Evolutionary conservation across 2,113 vertebrate species (phyloP).

Genomic region (Physeter macrocephalus): DNA sequence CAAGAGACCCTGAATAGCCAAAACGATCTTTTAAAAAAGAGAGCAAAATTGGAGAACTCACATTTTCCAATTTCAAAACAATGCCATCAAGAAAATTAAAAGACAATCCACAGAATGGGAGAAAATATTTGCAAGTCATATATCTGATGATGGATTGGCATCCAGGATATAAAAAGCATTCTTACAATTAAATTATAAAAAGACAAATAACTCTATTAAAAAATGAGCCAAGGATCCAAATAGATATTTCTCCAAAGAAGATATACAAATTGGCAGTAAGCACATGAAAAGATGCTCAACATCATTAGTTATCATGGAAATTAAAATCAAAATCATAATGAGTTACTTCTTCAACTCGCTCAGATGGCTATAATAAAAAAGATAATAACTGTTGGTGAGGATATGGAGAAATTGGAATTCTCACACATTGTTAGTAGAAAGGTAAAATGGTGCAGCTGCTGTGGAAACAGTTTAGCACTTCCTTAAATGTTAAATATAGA

Average conservation of each 20-base stretch:
- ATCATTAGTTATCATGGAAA: neutral
- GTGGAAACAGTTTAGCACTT: neutral
- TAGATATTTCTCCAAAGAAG: constrained; percentile 4
- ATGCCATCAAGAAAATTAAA: neutral
- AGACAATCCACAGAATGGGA: neutral
- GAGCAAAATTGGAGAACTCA: neutral
- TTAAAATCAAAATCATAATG: neutral
- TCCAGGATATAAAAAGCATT: neutral
- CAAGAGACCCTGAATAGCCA: neutral
- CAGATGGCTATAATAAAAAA: neutral
- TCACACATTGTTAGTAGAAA: neutral
- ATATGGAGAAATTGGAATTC: neutral
- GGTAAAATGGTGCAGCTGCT: neutral
- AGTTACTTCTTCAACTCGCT: neutral
- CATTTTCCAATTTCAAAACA: neutral
- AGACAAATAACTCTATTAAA: neutral
- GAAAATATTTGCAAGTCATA: constrained; percentile 20
- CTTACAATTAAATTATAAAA: neutral
- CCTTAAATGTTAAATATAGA: neutral
- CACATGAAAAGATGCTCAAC: neutral
- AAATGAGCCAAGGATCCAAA: neutral
- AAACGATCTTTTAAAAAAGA: neutral
- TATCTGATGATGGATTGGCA: neutral
- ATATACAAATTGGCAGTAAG: neutral
- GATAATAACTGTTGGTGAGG: neutral